A percentile compares a stretch with the other conserved stretches of the same genome.
These are phyloP conservation scores for Scleropages formosus DNA, from an alignment of 2,797 vertebrate species.

Conservation along the genomic window DNA sequence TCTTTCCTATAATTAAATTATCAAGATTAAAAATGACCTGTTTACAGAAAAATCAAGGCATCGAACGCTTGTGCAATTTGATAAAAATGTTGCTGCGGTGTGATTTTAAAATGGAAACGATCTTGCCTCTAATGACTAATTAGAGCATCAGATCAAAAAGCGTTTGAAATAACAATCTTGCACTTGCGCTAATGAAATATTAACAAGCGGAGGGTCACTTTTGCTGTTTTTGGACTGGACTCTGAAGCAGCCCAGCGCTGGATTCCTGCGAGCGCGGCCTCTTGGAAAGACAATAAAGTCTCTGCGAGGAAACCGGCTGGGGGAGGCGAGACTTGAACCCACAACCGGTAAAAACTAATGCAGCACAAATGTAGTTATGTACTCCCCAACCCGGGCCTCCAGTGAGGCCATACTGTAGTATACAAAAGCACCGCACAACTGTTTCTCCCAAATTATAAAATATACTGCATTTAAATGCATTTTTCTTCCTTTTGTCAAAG, in stretches of 20 bases:
- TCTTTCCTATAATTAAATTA: slow-evolving; percentile 65
- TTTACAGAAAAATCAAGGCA: slow-evolving; percentile 58
- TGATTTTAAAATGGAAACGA: slow-evolving; percentile 48
- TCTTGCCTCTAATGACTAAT: slow-evolving; percentile 63
- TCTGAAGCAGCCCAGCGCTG: slow-evolving; percentile 54
- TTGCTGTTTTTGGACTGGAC: slow-evolving; percentile 63
- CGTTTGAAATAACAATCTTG: slow-evolving; percentile 63
- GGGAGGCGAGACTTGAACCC: slow-evolving; percentile 43
- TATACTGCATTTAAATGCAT: no score
- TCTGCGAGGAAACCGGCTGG: slow-evolving; percentile 13
- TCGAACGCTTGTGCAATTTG: slow-evolving; percentile 38
- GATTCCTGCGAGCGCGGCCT: slow-evolving; percentile 41
- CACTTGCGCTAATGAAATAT: slow-evolving; percentile 66
- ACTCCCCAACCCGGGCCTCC: slow-evolving; percentile 23
- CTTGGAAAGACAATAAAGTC: slow-evolving; percentile 52
- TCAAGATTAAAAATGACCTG: slow-evolving; percentile 58
- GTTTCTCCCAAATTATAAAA: not conserved
- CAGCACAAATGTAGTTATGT: slow-evolving; percentile 48
- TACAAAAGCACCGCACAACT: slow-evolving; percentile 22
- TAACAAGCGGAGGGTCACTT: slow-evolving; percentile 60
- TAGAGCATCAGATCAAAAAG: slow-evolving; percentile 64
- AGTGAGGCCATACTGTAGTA: slow-evolving; percentile 46
- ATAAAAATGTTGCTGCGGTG: slow-evolving; percentile 43
- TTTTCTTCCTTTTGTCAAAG: no score
- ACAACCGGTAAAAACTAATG: slow-evolving; percentile 47